Percentiles rank a stretch among this genome's conserved stretches.
phyloP scores from a whole-genome alignment of 2,113 vertebrate genomes.

The Mellivora capensis region DNA sequence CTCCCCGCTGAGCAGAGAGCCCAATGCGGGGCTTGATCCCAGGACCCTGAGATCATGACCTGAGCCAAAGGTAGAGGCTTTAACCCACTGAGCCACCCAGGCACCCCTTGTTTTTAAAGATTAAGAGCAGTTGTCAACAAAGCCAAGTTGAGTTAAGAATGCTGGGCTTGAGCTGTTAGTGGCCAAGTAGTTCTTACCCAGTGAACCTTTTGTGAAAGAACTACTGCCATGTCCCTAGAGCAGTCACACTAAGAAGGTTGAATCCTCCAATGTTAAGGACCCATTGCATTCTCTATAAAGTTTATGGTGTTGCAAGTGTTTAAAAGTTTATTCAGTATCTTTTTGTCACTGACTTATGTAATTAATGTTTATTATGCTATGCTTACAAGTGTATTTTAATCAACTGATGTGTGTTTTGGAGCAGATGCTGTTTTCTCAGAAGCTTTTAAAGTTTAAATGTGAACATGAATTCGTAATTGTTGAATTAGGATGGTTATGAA shows the following conservation, averaged over 20 bases:
- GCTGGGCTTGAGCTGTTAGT: neutral
- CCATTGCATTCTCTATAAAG: neutral
- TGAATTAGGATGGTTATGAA: neutral
- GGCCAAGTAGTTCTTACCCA: neutral
- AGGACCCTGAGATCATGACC: too few relatives aligned
- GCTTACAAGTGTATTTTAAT: neutral
- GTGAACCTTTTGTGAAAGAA: neutral
- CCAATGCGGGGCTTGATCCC: too few relatives aligned
- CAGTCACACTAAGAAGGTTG: neutral
- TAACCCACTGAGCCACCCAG: too few relatives aligned
- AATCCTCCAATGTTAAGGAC: neutral
- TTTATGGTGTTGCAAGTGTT: neutral
- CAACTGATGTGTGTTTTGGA: neutral
- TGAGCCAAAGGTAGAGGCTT: too few relatives aligned
- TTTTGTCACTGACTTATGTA: neutral
- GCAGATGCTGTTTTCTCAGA: constrained; percentile 32
- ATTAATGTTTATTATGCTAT: neutral
- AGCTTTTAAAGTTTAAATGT: neutral
- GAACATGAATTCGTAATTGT: neutral
- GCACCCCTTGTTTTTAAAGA: constrained; percentile 27
- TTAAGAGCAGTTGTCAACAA: neutral
- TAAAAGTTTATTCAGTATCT: neutral
- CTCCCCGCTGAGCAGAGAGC: too few relatives aligned
- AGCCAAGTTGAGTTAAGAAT: neutral
- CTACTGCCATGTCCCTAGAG: neutral